Base-by-base conservation (phyloP, 2,113 vertebrate species). In the Epinephelus moara region DNA sequence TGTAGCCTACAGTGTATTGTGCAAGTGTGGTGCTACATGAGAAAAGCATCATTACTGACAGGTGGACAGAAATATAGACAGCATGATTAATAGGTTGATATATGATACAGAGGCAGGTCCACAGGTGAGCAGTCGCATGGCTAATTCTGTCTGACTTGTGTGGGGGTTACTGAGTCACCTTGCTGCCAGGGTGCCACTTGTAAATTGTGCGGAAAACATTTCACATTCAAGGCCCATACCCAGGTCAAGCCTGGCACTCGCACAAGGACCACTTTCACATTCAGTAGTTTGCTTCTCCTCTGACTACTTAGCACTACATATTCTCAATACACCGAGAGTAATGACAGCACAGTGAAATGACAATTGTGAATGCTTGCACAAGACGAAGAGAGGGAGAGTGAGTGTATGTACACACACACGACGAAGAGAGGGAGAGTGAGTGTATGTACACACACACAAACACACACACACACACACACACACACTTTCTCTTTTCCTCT, bases 181-280 rank as follows among this genome's bases (percentile, higher is more conserved):
- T 56, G 81, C 71, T 86, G 77, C 78, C 75, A 12, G 69, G 17
- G 23, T 53, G 49, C 72, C 53, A 67, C 85, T 64, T 85, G 84
- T 63, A 81, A 82, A 73, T 74, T 33, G 10, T 18, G 50, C 75
- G 57, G 77, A 1, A 62, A 70, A 25, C 67, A 62, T 80, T 88
- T 88, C 47, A 63, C 78, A 88, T 83, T 85, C 91, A 6, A 6
- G 62, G 74, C 55, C 66, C 5, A 15, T 60, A 61, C 33, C 56
- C 37, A 10, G 60, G 76, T 81, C 79, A 77, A 10, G 11, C 19
- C 42, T 75, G 80, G 71, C 85, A 59, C 42, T 50, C 4, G 37
- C 56, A 80, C 71, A 33, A 59, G 75, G 70, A 66, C 82, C 85
- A 80, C 77, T 85, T 80, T 64, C 69, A 91, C 80, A 86, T 87